Percentiles rank a stretch among this genome's conserved stretches.
Evolutionary conservation across 2,888 invertebrate species (phyloP).

Genomic region (Mongoloraphidia duomilia): DNA sequence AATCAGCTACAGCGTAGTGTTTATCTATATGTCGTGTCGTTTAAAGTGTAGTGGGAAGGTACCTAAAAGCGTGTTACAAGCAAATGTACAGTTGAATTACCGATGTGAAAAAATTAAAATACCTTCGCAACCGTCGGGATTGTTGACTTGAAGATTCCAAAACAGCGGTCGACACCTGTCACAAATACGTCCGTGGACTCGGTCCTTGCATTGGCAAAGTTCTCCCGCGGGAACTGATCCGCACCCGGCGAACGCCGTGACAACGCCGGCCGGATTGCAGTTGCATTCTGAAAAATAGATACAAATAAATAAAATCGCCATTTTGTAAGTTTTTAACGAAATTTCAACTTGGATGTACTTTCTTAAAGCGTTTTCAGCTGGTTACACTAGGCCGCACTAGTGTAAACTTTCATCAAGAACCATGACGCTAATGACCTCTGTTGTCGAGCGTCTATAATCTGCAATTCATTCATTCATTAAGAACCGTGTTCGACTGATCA

Average conservation of each 20-base stretch:
- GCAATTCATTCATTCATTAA: too few relatives aligned
- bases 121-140: constrained; percentile 85
- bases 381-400: too few relatives aligned
- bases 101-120: constrained; percentile 10
- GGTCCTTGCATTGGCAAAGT: constrained; percentile 88
- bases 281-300: constrained; percentile 58
- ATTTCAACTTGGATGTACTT: too few relatives aligned
- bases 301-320: background rate
- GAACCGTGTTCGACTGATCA: too few relatives aligned
- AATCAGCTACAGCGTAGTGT: background rate
- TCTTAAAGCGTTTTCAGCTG: too few relatives aligned
- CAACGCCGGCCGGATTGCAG: constrained; percentile 92
- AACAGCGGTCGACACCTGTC: constrained; percentile 83
- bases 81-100: too few relatives aligned
- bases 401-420: too few relatives aligned
- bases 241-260: constrained; percentile 77
- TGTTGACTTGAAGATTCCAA: constrained; percentile 83
- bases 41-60: too few relatives aligned
- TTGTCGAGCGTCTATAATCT: too few relatives aligned
- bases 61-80: background rate
- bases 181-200: constrained; percentile 89
- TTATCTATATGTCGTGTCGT: too few relatives aligned
- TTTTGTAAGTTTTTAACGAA: too few relatives aligned
- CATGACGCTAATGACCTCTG: too few relatives aligned
- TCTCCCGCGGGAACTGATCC: constrained; percentile 83